Evolutionary conservation across 37 sponge, comb jelly and placozoan species (phyloP), one percentile per base, ranked within the genome.

Genomic region (Tethya wilhelma): DNA sequence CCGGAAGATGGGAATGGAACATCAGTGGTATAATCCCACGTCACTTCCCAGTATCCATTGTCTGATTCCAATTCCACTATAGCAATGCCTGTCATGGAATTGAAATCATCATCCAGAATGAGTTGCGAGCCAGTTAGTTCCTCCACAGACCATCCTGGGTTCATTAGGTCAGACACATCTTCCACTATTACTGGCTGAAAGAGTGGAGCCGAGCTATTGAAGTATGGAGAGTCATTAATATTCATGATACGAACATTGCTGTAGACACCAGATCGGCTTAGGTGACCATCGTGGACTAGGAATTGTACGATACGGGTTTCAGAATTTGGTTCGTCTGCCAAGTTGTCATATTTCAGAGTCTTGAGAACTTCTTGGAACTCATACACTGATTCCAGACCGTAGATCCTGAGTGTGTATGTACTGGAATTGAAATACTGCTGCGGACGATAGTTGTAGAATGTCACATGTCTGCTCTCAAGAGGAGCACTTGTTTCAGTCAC

Each of bases 171-270:
- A 29, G 44, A 26, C 0, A 87, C 65, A 72, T 96, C 91, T 59
- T 96, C 96, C 0, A 31, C 34, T 53, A 90, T 90, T 19, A 39
- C 41, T 0, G 84, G 72, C n/a, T 63, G 31, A 64, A 70, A 79
- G 30, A 84, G 82, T 0, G 59, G 20, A 25, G 65, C 74, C 2
- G 80, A 79, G 12, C 46, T 8, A 62, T 84, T 90, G 69, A 96
- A 83, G 70, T 69, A 93, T 0, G 96, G 96, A 29, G 96, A 86
- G 56, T 96, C 96, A 60, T 96, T 96, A 55, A 96, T 64, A 63
- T 79, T 66, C 4, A 67, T 71, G 22, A 90, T 79, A 1, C 56
- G 69, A 14, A 96, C 39, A 64, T 17, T n/a, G 29, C 78, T 43
- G 49, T 49, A 64, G 23, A 83, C 90, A 36, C 71, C 59, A n/a